Evolutionary conservation across 2,888 invertebrate species (phyloP).

Genomic region (Caradrina kadenii): DNA sequence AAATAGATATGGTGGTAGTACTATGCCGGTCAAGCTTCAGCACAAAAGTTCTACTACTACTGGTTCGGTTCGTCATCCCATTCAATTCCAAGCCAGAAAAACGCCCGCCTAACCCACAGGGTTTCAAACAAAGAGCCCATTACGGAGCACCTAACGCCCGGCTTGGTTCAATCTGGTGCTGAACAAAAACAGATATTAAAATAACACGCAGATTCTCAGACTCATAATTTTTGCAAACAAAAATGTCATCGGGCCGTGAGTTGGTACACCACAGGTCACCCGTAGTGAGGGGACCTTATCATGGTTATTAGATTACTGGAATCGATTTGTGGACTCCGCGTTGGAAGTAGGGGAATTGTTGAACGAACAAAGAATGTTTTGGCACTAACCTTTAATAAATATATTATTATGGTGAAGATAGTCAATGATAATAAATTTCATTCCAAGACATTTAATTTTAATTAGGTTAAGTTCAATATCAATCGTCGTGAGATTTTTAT

Average conservation of each 20-base stretch:
- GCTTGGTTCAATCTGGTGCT: constrained; percentile 59
- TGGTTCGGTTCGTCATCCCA: constrained; percentile 3
- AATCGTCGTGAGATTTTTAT: too few species aligned
- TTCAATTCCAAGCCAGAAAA: constrained; percentile 30
- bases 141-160: constrained; percentile 54
- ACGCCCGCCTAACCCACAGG: constrained; percentile 14
- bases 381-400: too few species aligned
- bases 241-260: constrained; percentile 69
- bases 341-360: background rate
- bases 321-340: constrained; percentile 24
- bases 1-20: too few species aligned
- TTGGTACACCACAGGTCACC: constrained; percentile 64
- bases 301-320: constrained; percentile 19
- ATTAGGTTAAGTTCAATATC: too few species aligned
- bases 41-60: too few species aligned
- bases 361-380: background rate
- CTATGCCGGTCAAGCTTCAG: too few species aligned
- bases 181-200: constrained; percentile 64
- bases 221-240: constrained; percentile 70
- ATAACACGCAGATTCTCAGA: constrained; percentile 58
- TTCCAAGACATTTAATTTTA: too few species aligned
- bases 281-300: constrained; percentile 46
- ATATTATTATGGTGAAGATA: too few species aligned
- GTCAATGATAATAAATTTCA: too few species aligned
- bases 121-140: constrained; percentile 52